A percentile compares a stretch with the other conserved stretches of the same genome.
Evolutionary conservation across 1,140 invertebrate species (phyloP).

Genomic region (Cecropterus lyciades): DNA sequence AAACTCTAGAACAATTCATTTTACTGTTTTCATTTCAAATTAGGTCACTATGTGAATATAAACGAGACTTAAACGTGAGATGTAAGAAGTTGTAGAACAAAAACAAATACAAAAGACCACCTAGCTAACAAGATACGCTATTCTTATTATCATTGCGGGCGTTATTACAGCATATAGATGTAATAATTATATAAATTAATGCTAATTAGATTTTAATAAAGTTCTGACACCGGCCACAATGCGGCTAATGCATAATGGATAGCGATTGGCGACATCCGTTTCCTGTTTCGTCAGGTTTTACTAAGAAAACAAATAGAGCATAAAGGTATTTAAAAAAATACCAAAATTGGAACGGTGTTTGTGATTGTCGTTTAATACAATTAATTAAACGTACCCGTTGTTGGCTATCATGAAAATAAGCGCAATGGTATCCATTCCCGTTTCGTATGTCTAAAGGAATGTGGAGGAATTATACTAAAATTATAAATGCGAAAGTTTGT

Average conservation of each 20-base stretch:
- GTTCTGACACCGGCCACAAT: constrained; percentile 13
- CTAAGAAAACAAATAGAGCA: constrained; percentile 16
- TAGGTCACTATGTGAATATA: not conserved
- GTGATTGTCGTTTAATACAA: no score
- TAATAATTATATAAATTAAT: constrained; percentile 33
- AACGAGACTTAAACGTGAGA: not conserved
- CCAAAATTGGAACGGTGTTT: no score
- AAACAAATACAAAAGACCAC: not conserved
- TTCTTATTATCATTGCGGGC: constrained; percentile 24
- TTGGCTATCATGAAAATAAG: no score
- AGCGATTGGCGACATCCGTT: constrained; percentile 22
- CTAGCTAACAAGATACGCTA: not conserved
- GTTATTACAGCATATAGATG: constrained; percentile 25
- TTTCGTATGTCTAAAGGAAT: no score
- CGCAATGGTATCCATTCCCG: no score
- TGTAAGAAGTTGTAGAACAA: not conserved
- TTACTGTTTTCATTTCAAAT: no score
- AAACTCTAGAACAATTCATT: no score
- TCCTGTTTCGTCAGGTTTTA: constrained; percentile 17
- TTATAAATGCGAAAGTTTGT: no score
- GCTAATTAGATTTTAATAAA: constrained; percentile 21
- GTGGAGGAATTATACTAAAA: no score
- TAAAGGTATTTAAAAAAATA: constrained; percentile 13
- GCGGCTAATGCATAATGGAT: constrained; percentile 23
- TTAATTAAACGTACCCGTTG: no score